Evolutionary conservation across 2,113 vertebrate genomes (phyloP), one percentile per base, ranked within the genome.

Genomic region (Lampris incognitus): DNA sequence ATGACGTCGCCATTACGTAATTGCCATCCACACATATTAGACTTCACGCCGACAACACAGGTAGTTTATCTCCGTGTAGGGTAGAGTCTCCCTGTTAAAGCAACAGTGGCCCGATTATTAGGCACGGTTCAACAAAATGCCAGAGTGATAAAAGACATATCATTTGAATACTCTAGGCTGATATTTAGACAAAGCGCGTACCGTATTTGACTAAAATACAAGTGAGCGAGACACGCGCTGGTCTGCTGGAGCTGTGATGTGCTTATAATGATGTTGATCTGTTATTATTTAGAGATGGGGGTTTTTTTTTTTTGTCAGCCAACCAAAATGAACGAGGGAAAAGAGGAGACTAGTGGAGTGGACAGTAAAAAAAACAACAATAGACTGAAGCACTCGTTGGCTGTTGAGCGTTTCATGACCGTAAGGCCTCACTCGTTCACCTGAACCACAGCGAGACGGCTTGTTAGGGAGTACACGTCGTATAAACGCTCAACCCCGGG

Each of bases 91-190:
- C 38, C 56, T 63, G 79, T 81, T 82, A 82, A 81, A 74, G 69
- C 61, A 81, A 89, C 91, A 88, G 68, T 88, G 81, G 48, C 61
- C 60, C 76, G 74, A 84, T 89, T 71, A 72, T 68, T 79, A 67
- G 54, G 66, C 75, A 86, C 6, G 81, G 87, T 69, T 88, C 77
- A 84, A 83, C 84, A 83, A 92, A 93, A 93, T 92, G 90, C 78
- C 89, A 91, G 48, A 39, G 79, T 50, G 92, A 93, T 92, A 91
- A 94, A 81, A 72, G 74, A 68, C 61, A 40, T 52, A 55, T 68
- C 11, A 93, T 93, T 92, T 93, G 92, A 91, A 94, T 93, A 85
- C 50, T 72, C 79, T 84, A 68, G 66, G 55, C 76, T 85, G 79
- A 69, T 88, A 85, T 90, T 83, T 89, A 41, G 69, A 86, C 69